Evolutionary conservation across 2,113 vertebrate species (phyloP).

Genomic region (Prolemur simus): DNA sequence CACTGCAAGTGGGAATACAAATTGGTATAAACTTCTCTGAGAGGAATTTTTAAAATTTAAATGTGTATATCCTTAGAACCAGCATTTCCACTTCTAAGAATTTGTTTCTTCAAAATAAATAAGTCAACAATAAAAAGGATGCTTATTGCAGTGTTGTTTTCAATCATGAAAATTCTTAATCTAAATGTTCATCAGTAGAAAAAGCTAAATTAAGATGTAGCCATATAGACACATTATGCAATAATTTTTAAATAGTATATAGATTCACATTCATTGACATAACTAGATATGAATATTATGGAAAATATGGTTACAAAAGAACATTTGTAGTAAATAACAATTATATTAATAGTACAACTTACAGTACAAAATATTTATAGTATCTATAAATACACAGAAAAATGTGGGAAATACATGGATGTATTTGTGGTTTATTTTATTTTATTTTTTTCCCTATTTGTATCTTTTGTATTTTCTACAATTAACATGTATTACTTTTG

Average conservation of each 20-base stretch:
- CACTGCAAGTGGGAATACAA: neutral
- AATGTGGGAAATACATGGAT: neutral
- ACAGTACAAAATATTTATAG: neutral
- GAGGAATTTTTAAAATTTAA: slow-evolving; percentile 3
- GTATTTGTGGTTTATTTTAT: neutral
- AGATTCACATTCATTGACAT: neutral
- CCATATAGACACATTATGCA: neutral
- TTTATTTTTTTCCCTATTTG: neutral
- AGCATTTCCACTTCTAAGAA: slow-evolving; percentile 3
- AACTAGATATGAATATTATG: neutral
- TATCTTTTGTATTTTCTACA: slow-evolving; percentile 2
- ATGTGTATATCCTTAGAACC: neutral
- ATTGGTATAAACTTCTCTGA: neutral
- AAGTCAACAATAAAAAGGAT: neutral
- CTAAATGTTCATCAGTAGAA: neutral
- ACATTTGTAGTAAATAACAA: neutral
- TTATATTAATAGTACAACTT: neutral
- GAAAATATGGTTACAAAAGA: neutral
- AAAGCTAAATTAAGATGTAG: neutral
- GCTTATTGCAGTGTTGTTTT: neutral
- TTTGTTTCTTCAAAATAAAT: slow-evolving; percentile 36
- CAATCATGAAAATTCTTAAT: neutral
- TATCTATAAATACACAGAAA: neutral
- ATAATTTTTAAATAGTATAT: slow-evolving; percentile 4
- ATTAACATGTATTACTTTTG: neutral